Evolutionary conservation across 2,113 vertebrate species (phyloP).

Genomic region (Callionymus lyra): DNA sequence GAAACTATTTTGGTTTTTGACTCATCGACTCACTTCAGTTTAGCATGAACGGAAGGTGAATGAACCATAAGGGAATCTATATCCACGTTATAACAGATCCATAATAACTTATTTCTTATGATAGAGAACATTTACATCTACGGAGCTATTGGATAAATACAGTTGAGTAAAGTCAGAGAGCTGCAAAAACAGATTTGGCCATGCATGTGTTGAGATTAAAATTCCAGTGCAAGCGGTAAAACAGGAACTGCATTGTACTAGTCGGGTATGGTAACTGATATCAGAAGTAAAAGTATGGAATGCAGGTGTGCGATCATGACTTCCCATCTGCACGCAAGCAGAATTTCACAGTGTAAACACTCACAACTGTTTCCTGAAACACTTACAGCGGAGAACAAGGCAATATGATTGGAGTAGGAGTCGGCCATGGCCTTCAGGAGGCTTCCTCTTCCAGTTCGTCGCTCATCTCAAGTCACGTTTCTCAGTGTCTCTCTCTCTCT

Average conservation of each 20-base stretch:
- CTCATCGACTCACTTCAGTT: constrained; percentile 9
- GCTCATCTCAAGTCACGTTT: constrained; percentile 24
- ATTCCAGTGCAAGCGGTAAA: constrained; percentile 46
- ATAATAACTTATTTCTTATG: no score
- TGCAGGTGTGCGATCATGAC: constrained; percentile 14
- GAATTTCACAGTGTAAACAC: constrained; percentile 59
- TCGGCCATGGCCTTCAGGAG: constrained; percentile 3
- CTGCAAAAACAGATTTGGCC: constrained; percentile 34
- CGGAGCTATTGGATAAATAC: no score
- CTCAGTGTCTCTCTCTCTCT: constrained; percentile 10
- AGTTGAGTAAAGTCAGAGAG: no score
- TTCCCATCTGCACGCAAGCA: not conserved
- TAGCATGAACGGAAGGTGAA: constrained; percentile 24
- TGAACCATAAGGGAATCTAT: constrained; percentile 21
- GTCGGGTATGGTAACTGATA: constrained; percentile 21
- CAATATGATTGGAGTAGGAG: constrained; percentile 31
- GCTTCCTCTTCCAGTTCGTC: constrained; percentile 16
- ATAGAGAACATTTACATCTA: not conserved
- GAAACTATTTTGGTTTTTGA: constrained; percentile 41
- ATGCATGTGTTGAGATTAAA: constrained; percentile 52
- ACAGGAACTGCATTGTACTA: constrained; percentile 29
- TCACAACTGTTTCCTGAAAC: constrained; percentile 40
- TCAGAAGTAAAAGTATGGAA: constrained; percentile 25
- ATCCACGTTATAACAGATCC: constrained; percentile 12
- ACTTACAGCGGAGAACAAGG: constrained; percentile 47